Evolutionary conservation across 2,888 invertebrate genomes (phyloP), one percentile per base, ranked within the genome.

Genomic region (Siphlonurus alternatus): DNA sequence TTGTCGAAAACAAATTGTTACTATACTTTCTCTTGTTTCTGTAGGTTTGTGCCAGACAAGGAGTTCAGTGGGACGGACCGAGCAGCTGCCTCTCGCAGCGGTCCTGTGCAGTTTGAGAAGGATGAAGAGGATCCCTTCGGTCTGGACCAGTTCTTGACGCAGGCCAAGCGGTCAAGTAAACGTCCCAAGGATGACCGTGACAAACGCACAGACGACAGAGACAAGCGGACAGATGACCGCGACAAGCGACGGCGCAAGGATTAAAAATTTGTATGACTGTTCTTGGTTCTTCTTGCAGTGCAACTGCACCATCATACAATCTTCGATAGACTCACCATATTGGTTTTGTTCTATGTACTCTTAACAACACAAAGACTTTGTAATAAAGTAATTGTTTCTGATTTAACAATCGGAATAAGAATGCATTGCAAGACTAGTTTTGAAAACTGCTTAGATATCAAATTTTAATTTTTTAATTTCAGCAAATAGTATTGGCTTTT

Each of bases 91-190:
- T 76, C 84, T 0, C 83, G 95, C n/a, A 82, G 87, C 10, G 96
- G 95, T 0, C 98, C 99, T 0, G 98, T 99, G 23, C 95, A 97
- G 77, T 98, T 98, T 76, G 93, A 95, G 73, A 86, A 86, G 69
- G 81, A 85, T 10, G 81, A 81, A 67, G 84, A 84, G 66, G 99
- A 99, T 85, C 95, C 97, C 67, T 99, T 99, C 77, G 98, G 97
- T 75, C 81, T 99, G 72, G 96, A 96, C 80, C 93, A 94, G 79
- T 96, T 99, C 84, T 89, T 99, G 83, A 91, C 90, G 70, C 93
- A 95, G 76, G 97, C 96, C 65, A 98, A 98, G 74, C 86, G 91
- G 66, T 64, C 71, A 0, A 68, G 82, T 22, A 80, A 80, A 25
- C 84, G 86, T 68, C 78, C 85, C 2, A 83, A 83, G 68, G 84